A percentile compares a stretch with the other conserved stretches of the same genome.
These are phyloP conservation scores for Acanthurus lineatus DNA, from an alignment of 2,797 vertebrate species.

Conservation along the genomic window DNA sequence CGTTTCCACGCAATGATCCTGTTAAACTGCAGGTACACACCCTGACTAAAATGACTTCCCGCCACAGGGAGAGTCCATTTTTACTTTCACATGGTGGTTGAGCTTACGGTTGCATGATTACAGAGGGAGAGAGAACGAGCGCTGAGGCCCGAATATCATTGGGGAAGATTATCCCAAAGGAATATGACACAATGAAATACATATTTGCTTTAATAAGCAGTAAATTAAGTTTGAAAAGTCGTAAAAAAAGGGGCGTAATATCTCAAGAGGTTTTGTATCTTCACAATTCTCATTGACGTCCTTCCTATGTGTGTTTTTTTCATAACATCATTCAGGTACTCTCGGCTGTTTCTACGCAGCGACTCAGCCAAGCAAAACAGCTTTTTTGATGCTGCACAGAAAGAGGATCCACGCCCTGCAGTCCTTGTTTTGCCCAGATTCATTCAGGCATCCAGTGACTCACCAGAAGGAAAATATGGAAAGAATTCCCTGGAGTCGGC, in stretches of 20 bases:
- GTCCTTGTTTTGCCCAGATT: slow-evolving; percentile 81
- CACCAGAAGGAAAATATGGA: slow-evolving; percentile 78
- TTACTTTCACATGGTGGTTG: slow-evolving; percentile 36
- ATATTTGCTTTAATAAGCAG: slow-evolving; percentile 12
- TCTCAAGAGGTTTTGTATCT: background rate
- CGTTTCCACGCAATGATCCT: background rate
- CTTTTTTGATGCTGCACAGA: slow-evolving; percentile 1
- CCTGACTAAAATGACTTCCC: slow-evolving; percentile 1
- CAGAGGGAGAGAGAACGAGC: slow-evolving; percentile 16
- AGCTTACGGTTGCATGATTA: slow-evolving; percentile 37
- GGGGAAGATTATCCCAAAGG: slow-evolving; percentile 18
- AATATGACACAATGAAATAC: slow-evolving; percentile 12
- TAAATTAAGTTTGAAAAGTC: background rate
- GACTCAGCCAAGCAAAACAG: slow-evolving; percentile 7
- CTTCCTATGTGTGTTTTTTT: background rate
- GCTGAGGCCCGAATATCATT: slow-evolving; percentile 20
- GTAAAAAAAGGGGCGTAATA: background rate
- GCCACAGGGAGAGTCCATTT: slow-evolving; percentile 23
- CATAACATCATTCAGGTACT: no score
- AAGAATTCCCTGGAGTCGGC: slow-evolving; percentile 81
- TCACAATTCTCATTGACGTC: background rate
- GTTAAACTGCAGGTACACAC: slow-evolving; percentile 26
- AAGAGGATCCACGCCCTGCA: background rate
- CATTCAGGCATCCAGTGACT: slow-evolving; percentile 78
- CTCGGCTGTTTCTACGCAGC: background rate